phyloP scores from a whole-genome alignment of 2,113 vertebrate genomes.

The Hystrix cristata region DNA sequence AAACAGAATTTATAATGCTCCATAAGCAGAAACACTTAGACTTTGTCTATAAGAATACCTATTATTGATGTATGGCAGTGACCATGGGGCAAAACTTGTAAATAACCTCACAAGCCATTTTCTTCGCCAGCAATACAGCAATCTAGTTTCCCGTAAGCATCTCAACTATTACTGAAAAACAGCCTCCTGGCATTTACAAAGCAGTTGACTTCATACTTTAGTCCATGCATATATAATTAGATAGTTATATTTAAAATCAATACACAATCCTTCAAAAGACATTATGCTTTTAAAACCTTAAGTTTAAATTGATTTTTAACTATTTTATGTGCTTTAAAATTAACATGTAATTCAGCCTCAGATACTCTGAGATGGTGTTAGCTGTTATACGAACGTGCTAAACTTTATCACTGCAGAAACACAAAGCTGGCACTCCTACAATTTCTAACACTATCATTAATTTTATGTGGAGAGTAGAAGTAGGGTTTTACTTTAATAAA shows the following conservation, averaged over 20 bases:
- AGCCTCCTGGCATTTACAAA: conserved; percentile 92
- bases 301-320: conserved; percentile 93
- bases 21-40: conserved; percentile 90
- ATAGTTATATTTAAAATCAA: conserved; percentile 94
- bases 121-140: conserved; percentile 88
- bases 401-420: conserved; percentile 79
- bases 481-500: conserved; percentile 56
- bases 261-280: conserved; percentile 92
- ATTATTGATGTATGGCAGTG: conserved; percentile 90
- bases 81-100: conserved; percentile 92
- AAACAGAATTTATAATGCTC: conserved; percentile 88
- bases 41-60: conserved; percentile 89
- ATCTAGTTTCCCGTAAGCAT: conserved; percentile 91
- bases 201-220: conserved; percentile 92
- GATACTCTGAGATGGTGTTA: conserved; percentile 85
- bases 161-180: conserved; percentile 92
- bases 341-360: conserved; percentile 89
- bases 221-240: conserved; percentile 92
- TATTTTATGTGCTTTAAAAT: conserved; percentile 92
- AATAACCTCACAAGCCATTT: conserved; percentile 92
- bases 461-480: conserved; percentile 56
- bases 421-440: conserved; percentile 64
- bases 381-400: conserved; percentile 77
- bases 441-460: conserved; percentile 71
- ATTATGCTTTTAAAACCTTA: conserved; percentile 93